A percentile compares a stretch with the other conserved stretches of the same genome.
Evolutionary conservation across 2,113 vertebrate genomes (phyloP).

Genomic region (Menidia beryllina): DNA sequence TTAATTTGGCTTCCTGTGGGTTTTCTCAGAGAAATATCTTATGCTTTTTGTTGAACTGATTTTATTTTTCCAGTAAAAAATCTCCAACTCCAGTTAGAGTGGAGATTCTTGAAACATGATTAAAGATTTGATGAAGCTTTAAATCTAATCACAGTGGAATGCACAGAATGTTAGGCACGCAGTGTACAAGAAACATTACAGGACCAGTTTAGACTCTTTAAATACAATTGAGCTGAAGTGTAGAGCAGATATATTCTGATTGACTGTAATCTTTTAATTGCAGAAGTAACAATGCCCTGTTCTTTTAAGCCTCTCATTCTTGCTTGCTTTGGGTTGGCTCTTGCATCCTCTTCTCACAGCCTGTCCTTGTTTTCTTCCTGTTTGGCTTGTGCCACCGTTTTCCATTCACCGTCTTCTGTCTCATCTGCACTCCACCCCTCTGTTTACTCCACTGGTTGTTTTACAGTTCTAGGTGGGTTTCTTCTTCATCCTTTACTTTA

Average conservation of each 20-base stretch:
- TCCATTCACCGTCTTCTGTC: slow-evolving; percentile 53
- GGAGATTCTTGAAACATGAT: not conserved
- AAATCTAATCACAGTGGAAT: slow-evolving; percentile 9
- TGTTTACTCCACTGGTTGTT: slow-evolving; percentile 41
- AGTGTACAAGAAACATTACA: not conserved
- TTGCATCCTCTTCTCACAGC: slow-evolving; percentile 32
- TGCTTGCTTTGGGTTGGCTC: not conserved
- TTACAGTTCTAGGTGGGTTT: slow-evolving; percentile 72
- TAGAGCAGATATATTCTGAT: not conserved
- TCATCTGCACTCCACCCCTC: slow-evolving; percentile 51
- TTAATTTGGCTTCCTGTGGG: not conserved
- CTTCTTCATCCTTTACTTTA: slow-evolving; percentile 10
- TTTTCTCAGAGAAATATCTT: not conserved
- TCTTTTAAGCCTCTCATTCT: slow-evolving; percentile 4
- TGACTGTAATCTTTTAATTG: not conserved
- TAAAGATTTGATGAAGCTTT: not conserved
- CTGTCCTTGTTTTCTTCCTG: slow-evolving; percentile 40
- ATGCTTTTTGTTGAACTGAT: not conserved
- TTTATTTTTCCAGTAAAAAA: no score
- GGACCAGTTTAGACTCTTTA: not conserved
- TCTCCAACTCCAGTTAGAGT: not conserved
- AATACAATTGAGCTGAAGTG: not conserved
- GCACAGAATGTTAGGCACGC: slow-evolving; percentile 16
- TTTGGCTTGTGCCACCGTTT: slow-evolving; percentile 34
- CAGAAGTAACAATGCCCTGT: not conserved